Evolutionary conservation across 1,140 invertebrate genomes (phyloP), one percentile per base, ranked within the genome.

Genomic region (Wiebesia pumilae): DNA sequence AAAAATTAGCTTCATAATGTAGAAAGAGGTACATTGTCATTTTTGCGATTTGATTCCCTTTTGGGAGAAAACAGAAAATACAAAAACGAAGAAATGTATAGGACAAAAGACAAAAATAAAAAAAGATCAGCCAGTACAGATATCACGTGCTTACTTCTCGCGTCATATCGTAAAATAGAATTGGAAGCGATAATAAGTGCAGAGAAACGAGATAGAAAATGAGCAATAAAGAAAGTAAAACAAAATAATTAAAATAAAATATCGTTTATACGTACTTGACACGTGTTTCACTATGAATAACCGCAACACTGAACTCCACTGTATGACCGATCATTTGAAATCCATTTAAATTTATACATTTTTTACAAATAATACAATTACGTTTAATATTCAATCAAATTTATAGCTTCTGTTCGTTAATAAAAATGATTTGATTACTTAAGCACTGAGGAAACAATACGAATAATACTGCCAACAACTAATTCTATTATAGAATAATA

Each of bases 161-260:
- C 80, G 30, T 40, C 62, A 6, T 9, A n/a, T 30, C 80, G 62
- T 81, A 47, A 81, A 81, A 69, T 81, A 47, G 38, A 81, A 47
- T 33, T 38, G 40, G 10, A 40, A 81, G 47, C 14, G 47, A 30
- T 69, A 65, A 67, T 38, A 27, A 40, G 69, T 69, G 38, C 27
- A 47, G 6, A 65, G 78, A 80, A 38, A 81, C 35, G 84, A 81
- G 84, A 87, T 86, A 73, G 83, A 89, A 88, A 88, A 87, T 77
- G 79, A 87, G 38, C 80, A 62, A 81, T 69, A 69, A 87, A 87
- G 73, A 75, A 82, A 83, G 89, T 87, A 83, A 86, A 88, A 54
- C 83, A 85, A 85, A 87, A 88, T 85, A 71, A 71, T 71, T 21
- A 35, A 71, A 71, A 71, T 38, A 38, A 58, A 62, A 62, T 27